phyloP scores from a whole-genome alignment of 2,797 vertebrate species.

The Melanotaenia parkinsoni region DNA sequence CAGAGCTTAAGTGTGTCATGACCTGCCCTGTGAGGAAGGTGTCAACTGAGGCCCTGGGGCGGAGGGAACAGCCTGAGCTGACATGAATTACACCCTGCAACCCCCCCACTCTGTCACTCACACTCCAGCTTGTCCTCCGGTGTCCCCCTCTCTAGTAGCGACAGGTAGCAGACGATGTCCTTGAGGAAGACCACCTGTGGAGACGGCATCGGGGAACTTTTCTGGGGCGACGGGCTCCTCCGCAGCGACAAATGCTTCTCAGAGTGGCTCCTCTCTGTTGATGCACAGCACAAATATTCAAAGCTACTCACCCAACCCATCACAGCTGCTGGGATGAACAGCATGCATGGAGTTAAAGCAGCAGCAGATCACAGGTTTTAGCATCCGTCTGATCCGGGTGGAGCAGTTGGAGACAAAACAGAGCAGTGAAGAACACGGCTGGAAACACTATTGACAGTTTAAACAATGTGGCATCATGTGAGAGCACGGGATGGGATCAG shows the following conservation, averaged over 20 bases:
- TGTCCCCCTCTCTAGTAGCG: slow-evolving; percentile 91
- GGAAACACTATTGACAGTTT: neutral
- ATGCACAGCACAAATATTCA: slow-evolving; percentile 8
- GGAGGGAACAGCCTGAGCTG: slow-evolving; percentile 30
- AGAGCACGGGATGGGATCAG: slow-evolving; percentile 19
- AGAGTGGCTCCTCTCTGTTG: slow-evolving; percentile 77
- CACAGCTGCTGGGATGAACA: neutral
- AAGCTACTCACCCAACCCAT: neutral
- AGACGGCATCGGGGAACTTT: slow-evolving; percentile 53
- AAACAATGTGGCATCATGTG: too few species aligned
- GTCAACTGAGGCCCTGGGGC: slow-evolving; percentile 20
- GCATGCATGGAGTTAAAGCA: neutral
- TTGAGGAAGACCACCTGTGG: slow-evolving; percentile 90
- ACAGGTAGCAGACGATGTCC: slow-evolving; percentile 95
- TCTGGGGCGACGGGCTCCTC: slow-evolving; percentile 82
- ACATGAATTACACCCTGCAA: neutral
- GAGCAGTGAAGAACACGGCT: slow-evolving; percentile 15
- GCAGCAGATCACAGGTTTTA: neutral
- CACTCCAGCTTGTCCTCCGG: slow-evolving; percentile 96
- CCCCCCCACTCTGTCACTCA: slow-evolving; percentile 77
- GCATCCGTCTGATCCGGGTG: neutral
- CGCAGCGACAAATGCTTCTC: slow-evolving; percentile 82
- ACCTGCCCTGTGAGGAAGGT: slow-evolving; percentile 30
- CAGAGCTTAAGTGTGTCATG: slow-evolving; percentile 36
- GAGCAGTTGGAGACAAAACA: slow-evolving; percentile 18